Evolutionary conservation across 2,113 vertebrate genomes (phyloP), one percentile per base, ranked within the genome.

Genomic region (Nansenia antarctica): DNA sequence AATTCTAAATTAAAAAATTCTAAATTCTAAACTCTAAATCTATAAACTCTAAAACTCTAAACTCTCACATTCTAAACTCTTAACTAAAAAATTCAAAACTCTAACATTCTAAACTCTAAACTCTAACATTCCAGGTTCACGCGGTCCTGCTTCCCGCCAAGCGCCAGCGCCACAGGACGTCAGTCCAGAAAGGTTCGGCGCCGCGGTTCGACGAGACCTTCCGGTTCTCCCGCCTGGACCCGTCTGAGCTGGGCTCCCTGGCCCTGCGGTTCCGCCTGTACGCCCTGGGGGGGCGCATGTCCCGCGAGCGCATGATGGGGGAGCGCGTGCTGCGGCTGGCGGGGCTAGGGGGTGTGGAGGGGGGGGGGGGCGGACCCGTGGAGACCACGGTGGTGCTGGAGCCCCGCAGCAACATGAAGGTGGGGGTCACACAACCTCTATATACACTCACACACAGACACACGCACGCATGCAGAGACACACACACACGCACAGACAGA

Each of bases 241-340:
- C 87, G 0, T 86, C 90, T 0, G 94, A 98, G 2, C 75, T 98
- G 78, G 76, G 82, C 32, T 55, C 64, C 77, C 92, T 90, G 0
- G 96, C 94, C 0, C 0, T 98, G 18, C 88, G 97, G 7, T 98
- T 99, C 90, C 92, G 96, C 24, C 92, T 99, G 47, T 99, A 99
- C 1, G 95, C 96, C 0, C 90, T 96, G 58, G 94, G 92, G 26
- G 92, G 92, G 5, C 93, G 93, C 85, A 85, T 95, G 91, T 91
- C 86, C 67, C 91, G 94, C 0, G 95, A 96, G 87, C 91, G 86
- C 65, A 97, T 98, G 96, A 98, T 99, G 96, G 97, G 95, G 0
- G 97, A 99, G 89, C 93, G 92, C 45, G 9, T 98, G 1, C 93
- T 97, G 83, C 74, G 88, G 59, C 86, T 99, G 39, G 91, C 82